A percentile compares a stretch with the other conserved stretches of the same genome.
These are phyloP conservation scores for Rhopalosiphum maidis DNA, from an alignment of 1,140 invertebrate genomes.

Conservation along the genomic window DNA sequence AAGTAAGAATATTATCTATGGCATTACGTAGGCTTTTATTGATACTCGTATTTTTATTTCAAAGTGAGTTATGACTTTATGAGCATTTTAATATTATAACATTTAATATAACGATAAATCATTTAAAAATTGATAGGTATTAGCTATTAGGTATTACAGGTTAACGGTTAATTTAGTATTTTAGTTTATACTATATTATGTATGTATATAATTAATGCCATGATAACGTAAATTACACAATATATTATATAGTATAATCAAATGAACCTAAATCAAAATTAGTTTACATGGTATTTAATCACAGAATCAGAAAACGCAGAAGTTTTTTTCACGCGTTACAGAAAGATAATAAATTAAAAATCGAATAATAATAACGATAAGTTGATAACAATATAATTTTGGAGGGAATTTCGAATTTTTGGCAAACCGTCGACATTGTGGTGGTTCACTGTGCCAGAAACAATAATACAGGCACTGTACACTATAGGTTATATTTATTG, in stretches of 20 bases:
- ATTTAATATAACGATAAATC: no score
- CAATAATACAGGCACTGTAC: not conserved
- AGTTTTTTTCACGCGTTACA: not conserved
- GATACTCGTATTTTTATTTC: no score
- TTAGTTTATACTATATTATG: no score
- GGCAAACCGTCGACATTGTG: not conserved
- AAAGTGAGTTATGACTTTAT: no score
- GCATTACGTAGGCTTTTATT: no score
- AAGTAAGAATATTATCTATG: no score
- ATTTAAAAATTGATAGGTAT: no score
- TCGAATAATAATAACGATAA: not conserved
- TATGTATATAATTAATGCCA: no score
- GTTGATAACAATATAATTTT: constrained; percentile 5
- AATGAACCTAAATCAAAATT: not conserved
- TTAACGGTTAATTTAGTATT: not conserved
- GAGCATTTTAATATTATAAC: no score
- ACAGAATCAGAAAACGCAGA: not conserved
- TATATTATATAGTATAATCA: not conserved
- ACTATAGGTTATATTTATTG: not conserved
- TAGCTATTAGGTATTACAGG: not conserved
- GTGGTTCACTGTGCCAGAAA: not conserved
- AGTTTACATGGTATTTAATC: not conserved
- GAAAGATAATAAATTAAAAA: not conserved
- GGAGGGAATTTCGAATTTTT: not conserved
- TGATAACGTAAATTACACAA: not conserved